These are phyloP conservation scores for Rhaphigaster nebulosa DNA, from an alignment of 2,888 invertebrate species.

Conservation along the genomic window DNA sequence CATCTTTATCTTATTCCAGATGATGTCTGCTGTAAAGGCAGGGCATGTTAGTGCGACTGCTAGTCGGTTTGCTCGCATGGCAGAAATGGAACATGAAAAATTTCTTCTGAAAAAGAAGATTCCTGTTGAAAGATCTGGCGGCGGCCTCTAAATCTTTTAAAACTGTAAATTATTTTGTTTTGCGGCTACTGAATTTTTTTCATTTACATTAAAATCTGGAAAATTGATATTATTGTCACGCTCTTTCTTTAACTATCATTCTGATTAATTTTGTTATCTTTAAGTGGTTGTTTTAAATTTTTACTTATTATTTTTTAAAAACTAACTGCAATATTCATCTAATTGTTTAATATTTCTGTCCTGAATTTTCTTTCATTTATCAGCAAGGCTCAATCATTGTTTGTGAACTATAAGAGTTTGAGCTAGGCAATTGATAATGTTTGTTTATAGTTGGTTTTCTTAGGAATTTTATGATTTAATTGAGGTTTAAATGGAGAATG, in stretches of 20 bases:
- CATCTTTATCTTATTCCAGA: constrained; percentile 72
- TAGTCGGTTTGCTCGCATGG: constrained; percentile 94
- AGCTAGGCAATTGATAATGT: neutral
- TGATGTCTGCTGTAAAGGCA: constrained; percentile 98
- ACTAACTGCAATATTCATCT: neutral
- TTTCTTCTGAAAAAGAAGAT: constrained; percentile 83
- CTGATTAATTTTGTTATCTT: neutral
- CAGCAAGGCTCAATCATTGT: neutral
- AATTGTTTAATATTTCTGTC: neutral
- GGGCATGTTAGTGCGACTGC: constrained; percentile 88
- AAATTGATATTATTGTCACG: neutral
- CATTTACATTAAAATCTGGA: neutral
- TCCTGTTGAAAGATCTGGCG: constrained; percentile 94
- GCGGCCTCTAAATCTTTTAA: constrained; percentile 80
- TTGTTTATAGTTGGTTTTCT: neutral
- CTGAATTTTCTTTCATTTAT: neutral
- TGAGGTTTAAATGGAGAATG: neutral
- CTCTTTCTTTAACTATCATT: neutral
- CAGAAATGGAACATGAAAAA: constrained; percentile 89
- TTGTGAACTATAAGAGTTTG: neutral
- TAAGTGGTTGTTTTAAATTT: neutral
- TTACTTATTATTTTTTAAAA: neutral
- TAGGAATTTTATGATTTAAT: neutral
- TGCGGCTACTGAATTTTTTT: neutral
- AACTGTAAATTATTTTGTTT: neutral